Evolutionary conservation across 2,797 vertebrate species (phyloP).

Genomic region (Heliangelus exortis): DNA sequence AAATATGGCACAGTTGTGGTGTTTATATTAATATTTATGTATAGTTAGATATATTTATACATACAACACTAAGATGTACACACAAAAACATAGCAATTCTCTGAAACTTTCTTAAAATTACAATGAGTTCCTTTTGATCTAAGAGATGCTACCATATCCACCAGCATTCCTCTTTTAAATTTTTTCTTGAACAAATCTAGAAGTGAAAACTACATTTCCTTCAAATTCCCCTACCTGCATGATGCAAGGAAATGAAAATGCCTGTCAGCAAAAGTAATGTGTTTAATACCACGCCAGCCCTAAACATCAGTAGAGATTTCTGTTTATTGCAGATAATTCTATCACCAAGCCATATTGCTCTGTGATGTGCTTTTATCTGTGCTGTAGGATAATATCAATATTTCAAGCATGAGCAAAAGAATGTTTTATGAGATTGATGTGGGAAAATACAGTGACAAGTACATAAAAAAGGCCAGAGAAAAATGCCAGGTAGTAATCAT

Average conservation of each 20-base stretch:
- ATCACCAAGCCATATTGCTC: constrained; percentile 76
- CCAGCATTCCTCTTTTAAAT: constrained; percentile 66
- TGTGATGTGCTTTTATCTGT: constrained; percentile 78
- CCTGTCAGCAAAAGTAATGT: constrained; percentile 83
- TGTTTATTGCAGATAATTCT: constrained; percentile 79
- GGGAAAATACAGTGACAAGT: constrained; percentile 73
- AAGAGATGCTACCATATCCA: constrained; percentile 38
- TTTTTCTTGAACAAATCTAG: constrained; percentile 67
- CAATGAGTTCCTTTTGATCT: constrained; percentile 65
- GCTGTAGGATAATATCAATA: constrained; percentile 77
- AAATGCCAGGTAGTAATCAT: constrained; percentile 60
- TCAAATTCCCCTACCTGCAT: constrained; percentile 71
- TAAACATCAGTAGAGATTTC: constrained; percentile 81
- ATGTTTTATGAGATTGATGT: constrained; percentile 78
- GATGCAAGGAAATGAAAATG: constrained; percentile 77
- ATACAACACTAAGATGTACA: not conserved
- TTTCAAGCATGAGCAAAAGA: constrained; percentile 74
- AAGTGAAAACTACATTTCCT: constrained; percentile 74
- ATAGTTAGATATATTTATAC: not conserved
- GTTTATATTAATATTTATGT: not conserved
- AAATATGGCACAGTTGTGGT: not conserved
- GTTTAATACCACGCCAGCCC: constrained; percentile 79
- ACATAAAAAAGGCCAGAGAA: constrained; percentile 71
- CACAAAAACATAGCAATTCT: not conserved
- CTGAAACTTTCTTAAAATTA: constrained; percentile 51